Evolutionary conservation across 2,113 vertebrate species (phyloP).

Genomic region (Spizaetus ornatus): DNA sequence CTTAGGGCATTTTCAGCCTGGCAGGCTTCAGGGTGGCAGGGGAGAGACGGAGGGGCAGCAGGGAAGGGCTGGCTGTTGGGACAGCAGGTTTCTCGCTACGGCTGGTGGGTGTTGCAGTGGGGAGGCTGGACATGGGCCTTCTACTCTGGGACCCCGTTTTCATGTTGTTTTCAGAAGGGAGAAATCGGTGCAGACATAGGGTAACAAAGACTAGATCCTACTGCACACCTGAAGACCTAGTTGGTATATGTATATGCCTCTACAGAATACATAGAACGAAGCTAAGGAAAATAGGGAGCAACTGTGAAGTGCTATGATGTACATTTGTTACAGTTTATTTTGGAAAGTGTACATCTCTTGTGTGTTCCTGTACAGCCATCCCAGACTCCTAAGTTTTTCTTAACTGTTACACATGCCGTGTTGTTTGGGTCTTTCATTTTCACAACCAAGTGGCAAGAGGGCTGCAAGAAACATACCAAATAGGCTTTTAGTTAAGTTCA

Average conservation of each 20-base stretch:
- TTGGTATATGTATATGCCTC: neutral
- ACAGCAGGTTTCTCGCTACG: neutral
- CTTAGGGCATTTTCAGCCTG: neutral
- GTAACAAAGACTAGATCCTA: neutral
- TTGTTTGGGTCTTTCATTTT: neutral
- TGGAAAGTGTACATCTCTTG: neutral
- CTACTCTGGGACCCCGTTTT: neutral
- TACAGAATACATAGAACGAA: neutral
- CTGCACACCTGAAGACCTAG: neutral
- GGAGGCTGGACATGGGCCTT: neutral
- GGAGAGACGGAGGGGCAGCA: neutral
- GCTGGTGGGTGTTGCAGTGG: neutral
- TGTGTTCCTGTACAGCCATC: neutral
- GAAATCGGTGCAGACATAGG: rapidly evolving
- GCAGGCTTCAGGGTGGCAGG: neutral
- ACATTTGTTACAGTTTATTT: neutral
- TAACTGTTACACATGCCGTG: neutral
- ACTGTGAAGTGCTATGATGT: neutral
- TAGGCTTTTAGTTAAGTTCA: neutral
- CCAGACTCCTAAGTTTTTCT: neutral
- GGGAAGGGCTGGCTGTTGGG: neutral
- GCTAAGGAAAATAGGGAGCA: neutral
- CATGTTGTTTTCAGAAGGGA: neutral
- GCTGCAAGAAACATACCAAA: neutral
- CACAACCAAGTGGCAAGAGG: neutral